Evolutionary conservation across 2,113 vertebrate species (phyloP).

Genomic region (Pipra filicauda): DNA sequence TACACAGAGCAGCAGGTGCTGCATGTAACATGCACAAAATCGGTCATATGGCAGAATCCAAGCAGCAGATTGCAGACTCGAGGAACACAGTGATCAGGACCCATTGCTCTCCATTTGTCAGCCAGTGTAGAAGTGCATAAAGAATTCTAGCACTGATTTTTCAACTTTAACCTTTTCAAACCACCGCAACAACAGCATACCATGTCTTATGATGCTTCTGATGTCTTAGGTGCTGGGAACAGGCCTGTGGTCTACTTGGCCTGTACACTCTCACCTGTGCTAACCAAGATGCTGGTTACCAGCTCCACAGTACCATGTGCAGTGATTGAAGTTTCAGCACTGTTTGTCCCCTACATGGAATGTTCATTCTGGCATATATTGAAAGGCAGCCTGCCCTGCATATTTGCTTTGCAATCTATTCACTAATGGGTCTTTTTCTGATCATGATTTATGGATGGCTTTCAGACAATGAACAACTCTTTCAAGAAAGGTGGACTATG

Average conservation of each 20-base stretch:
- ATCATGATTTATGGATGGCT: not conserved
- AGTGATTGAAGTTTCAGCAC: not conserved
- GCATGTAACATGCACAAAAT: not conserved
- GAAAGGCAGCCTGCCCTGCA: not conserved
- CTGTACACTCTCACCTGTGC: not conserved
- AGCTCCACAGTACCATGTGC: not conserved
- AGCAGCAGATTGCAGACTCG: not conserved
- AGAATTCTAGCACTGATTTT: not conserved
- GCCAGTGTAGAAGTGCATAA: not conserved
- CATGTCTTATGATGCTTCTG: not conserved
- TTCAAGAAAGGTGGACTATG: not conserved
- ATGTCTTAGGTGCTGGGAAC: not conserved
- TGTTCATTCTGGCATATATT: not conserved
- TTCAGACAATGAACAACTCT: not conserved
- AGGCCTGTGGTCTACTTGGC: not conserved
- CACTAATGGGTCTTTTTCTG: not conserved
- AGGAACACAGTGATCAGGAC: not conserved
- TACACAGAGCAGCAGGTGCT: constrained; percentile 56
- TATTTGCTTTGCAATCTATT: not conserved
- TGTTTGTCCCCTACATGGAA: not conserved
- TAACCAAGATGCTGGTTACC: not conserved
- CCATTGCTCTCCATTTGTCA: not conserved
- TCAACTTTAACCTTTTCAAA: not conserved
- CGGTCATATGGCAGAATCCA: not conserved
- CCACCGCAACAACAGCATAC: not conserved